Conservation (phyloP, 2,113 vertebrate species). For the Todiramphus chloris region DNA sequence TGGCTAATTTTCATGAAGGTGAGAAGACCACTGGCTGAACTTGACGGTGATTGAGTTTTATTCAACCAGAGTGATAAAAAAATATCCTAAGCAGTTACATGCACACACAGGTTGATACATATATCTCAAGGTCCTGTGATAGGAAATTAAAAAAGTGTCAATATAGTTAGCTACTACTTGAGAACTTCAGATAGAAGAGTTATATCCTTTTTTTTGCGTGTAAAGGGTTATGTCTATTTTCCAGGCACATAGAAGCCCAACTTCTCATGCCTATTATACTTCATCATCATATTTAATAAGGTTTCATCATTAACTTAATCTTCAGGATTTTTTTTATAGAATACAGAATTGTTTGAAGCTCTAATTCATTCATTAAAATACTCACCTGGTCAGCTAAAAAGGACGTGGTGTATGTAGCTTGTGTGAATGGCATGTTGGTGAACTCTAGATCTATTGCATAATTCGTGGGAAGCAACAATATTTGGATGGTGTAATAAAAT, state of each 20-base stretch:
- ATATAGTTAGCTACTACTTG: not conserved
- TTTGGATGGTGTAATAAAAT: not conserved
- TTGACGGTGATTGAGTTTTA: not conserved
- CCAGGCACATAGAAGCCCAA: not conserved
- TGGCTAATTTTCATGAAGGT: not conserved
- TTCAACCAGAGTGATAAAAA: not conserved
- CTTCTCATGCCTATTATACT: not conserved
- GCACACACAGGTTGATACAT: not conserved
- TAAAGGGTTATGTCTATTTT: not conserved
- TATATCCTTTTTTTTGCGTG: not conserved
- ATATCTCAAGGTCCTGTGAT: not conserved
- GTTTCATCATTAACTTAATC: not conserved
- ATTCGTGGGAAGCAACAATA: not conserved
- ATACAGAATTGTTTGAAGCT: not conserved
- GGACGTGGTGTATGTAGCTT: not conserved
- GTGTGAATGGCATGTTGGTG: not conserved
- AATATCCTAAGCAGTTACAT: not conserved
- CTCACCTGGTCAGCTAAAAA: not conserved
- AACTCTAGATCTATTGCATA: not conserved
- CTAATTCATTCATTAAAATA: not conserved
- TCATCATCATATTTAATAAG: not conserved
- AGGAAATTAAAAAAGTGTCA: not conserved
- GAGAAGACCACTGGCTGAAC: not conserved
- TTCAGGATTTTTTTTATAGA: not conserved
- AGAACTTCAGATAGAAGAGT: not conserved